Evolutionary conservation across 2,797 vertebrate species (phyloP).

Genomic region (Eulemur albifrons): DNA sequence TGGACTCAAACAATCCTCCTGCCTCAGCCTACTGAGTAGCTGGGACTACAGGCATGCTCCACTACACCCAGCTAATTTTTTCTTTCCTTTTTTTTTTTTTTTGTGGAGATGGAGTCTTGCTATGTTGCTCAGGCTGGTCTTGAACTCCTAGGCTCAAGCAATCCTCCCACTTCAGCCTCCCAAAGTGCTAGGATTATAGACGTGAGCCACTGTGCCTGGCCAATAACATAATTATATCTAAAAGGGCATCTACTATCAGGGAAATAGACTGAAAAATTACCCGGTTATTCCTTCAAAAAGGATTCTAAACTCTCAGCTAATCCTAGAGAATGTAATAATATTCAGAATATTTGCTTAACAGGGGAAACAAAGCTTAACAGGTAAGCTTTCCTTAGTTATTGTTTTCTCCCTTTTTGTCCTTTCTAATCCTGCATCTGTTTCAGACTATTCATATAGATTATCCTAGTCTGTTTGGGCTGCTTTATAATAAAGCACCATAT

Average conservation of each 20-base stretch:
- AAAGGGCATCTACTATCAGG: neutral
- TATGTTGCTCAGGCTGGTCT: too few relatives aligned
- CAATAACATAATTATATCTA: neutral
- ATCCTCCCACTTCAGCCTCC: too few relatives aligned
- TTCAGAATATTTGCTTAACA: neutral
- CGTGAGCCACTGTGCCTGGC: too few relatives aligned
- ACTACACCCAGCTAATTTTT: neutral
- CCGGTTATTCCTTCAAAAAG: neutral
- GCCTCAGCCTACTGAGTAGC: too few relatives aligned
- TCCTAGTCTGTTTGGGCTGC: neutral
- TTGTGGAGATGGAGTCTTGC: neutral
- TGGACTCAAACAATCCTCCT: too few relatives aligned
- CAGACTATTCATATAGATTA: neutral
- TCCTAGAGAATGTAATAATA: neutral
- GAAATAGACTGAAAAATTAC: neutral
- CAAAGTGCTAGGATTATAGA: too few relatives aligned
- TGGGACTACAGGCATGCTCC: too few relatives aligned
- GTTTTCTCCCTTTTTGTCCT: neutral
- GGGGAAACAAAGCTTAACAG: neutral
- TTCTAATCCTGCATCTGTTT: neutral
- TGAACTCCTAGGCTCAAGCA: too few relatives aligned
- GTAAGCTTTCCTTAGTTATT: neutral
- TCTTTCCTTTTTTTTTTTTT: neutral
- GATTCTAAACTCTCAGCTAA: neutral
- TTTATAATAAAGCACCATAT: neutral